Evolutionary conservation across 2,113 vertebrate genomes (phyloP).

Genomic region (Pica pica): DNA sequence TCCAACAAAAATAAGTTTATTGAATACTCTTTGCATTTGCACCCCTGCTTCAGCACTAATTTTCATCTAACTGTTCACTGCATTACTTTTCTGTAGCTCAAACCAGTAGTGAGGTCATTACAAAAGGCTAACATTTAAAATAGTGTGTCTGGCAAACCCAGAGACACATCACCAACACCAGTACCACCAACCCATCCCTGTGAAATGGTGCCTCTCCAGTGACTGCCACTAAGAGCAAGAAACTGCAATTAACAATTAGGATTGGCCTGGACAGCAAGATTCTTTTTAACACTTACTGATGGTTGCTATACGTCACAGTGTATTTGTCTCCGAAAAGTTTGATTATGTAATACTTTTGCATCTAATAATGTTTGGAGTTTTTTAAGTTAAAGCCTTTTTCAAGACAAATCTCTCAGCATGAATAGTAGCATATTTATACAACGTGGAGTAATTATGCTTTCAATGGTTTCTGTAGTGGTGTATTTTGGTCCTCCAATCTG

Average conservation of each 20-base stretch:
- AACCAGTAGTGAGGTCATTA: neutral
- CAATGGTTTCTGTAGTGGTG: neutral
- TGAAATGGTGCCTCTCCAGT: neutral
- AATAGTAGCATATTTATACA: neutral
- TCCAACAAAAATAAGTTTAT: neutral
- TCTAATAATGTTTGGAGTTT: neutral
- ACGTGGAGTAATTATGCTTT: neutral
- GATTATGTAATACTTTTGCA: neutral
- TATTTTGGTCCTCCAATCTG: neutral
- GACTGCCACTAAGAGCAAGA: neutral
- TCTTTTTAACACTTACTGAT: neutral
- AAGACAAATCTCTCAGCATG: neutral
- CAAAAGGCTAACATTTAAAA: neutral
- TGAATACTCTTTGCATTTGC: neutral
- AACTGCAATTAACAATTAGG: neutral
- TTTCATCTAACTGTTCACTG: neutral
- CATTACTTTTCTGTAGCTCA: neutral
- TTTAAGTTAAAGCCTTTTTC: neutral
- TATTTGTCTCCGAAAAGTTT: neutral
- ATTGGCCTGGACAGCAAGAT: neutral
- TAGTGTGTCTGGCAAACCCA: rapidly evolving
- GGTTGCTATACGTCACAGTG: neutral
- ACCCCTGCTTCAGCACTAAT: neutral
- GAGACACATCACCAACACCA: neutral
- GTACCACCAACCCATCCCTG: neutral